A percentile compares a stretch with the other conserved stretches of the same genome.
Evolutionary conservation across 2,113 vertebrate species (phyloP).

Genomic region (Talpa occidentalis): DNA sequence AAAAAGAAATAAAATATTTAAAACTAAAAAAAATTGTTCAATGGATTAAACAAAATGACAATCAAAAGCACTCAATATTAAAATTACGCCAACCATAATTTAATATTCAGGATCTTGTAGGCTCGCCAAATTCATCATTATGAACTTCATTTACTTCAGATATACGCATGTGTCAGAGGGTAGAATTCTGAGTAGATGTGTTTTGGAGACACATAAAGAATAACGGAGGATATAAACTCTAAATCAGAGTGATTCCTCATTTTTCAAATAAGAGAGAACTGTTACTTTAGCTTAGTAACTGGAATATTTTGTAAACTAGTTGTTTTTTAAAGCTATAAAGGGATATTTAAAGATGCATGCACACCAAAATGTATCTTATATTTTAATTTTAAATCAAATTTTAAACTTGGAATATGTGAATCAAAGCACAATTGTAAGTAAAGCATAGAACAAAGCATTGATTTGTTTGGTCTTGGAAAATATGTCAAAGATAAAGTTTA

Average conservation of each 20-base stretch:
- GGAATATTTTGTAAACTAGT: not conserved
- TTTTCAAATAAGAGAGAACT: conserved; percentile 20
- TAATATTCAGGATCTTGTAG: not conserved
- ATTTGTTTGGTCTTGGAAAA: not conserved
- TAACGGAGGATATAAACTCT: not conserved
- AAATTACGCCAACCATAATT: not conserved
- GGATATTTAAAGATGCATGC: not conserved
- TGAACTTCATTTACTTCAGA: not conserved
- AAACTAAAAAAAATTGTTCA: not conserved
- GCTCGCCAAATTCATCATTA: not conserved
- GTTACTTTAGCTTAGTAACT: not conserved
- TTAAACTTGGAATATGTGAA: not conserved
- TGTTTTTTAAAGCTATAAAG: conserved; percentile 26
- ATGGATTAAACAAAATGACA: not conserved
- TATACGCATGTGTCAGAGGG: not conserved
- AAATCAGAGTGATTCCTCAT: not conserved
- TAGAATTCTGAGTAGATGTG: not conserved
- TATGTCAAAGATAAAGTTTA: conserved; percentile 11
- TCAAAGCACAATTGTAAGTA: not conserved
- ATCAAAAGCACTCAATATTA: not conserved
- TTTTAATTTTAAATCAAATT: conserved; percentile 1
- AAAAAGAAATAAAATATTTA: not conserved
- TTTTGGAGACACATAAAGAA: not conserved
- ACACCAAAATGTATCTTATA: not conserved
- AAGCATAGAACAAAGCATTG: not conserved